Conservation (phyloP, 2,888 invertebrate genomes). For the Lasioglossum oenotherae region DNA sequence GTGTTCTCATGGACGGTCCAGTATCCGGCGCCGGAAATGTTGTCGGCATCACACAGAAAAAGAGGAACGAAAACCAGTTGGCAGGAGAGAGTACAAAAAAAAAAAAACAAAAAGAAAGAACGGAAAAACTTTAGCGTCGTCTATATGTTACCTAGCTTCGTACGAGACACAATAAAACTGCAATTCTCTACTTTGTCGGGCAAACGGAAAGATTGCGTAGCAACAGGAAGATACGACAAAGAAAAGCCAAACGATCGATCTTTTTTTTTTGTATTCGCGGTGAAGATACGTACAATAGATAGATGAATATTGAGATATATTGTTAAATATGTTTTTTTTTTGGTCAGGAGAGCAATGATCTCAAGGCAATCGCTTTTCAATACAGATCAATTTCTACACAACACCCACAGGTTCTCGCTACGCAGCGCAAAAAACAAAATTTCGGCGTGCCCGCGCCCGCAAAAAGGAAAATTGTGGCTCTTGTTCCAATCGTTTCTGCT, state of each 20-base stretch:
- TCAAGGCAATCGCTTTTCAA: background rate
- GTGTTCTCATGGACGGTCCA: conserved; percentile 76
- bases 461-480: conserved; percentile 23
- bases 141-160: conserved; percentile 35
- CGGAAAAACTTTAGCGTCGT: conserved; percentile 10
- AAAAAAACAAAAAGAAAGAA: background rate
- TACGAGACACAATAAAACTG: conserved; percentile 40
- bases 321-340: background rate
- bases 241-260: conserved; percentile 56
- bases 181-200: conserved; percentile 55
- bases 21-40: conserved; percentile 69
- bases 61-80: conserved; percentile 36
- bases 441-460: conserved; percentile 12
- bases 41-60: conserved; percentile 45
- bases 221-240: conserved; percentile 54
- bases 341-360: background rate
- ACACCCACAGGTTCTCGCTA: conserved; percentile 52
- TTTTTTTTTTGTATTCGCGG: background rate
- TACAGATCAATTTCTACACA: background rate
- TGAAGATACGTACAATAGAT: background rate
- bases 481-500: conserved; percentile 36
- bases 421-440: conserved; percentile 66
- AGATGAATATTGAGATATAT: background rate
- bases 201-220: conserved; percentile 48
- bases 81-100: conserved; percentile 12